These are phyloP conservation scores for Symphodus melops DNA, from an alignment of 2,113 vertebrate species.

Conservation along the genomic window DNA sequence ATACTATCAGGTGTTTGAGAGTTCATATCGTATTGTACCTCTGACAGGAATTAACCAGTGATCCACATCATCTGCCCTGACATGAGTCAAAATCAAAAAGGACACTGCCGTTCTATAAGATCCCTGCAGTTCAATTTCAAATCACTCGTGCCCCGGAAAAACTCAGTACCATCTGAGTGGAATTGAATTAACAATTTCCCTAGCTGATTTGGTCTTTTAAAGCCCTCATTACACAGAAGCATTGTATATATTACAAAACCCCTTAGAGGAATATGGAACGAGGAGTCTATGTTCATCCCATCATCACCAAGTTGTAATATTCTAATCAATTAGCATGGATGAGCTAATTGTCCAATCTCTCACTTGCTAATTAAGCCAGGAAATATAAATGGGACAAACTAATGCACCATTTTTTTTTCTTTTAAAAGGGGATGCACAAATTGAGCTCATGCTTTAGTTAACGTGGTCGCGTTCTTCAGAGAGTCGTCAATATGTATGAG, in stretches of 20 bases:
- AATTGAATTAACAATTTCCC: slow-evolving; percentile 81
- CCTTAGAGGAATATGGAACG: slow-evolving; percentile 69
- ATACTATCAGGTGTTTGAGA: slow-evolving; percentile 56
- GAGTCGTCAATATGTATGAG: slow-evolving; percentile 82
- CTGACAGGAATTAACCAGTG: slow-evolving; percentile 56
- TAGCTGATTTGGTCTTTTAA: slow-evolving; percentile 74
- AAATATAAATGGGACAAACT: slow-evolving; percentile 77
- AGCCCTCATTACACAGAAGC: slow-evolving; percentile 76
- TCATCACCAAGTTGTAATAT: slow-evolving; percentile 77
- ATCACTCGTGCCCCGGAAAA: slow-evolving; percentile 49
- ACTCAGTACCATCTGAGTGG: slow-evolving; percentile 56
- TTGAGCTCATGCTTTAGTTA: slow-evolving; percentile 66
- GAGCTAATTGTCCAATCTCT: slow-evolving; percentile 80
- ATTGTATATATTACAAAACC: slow-evolving; percentile 77
- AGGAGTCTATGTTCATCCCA: slow-evolving; percentile 69
- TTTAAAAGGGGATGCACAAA: slow-evolving; percentile 55
- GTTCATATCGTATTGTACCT: slow-evolving; percentile 40
- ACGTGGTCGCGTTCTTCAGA: slow-evolving; percentile 52
- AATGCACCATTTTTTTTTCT: slow-evolving; percentile 42
- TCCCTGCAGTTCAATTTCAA: slow-evolving; percentile 47
- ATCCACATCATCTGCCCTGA: slow-evolving; percentile 56
- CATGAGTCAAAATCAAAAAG: slow-evolving; percentile 58
- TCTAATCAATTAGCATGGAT: slow-evolving; percentile 80
- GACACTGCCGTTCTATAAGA: slow-evolving; percentile 45
- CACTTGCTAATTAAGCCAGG: slow-evolving; percentile 74